These are phyloP conservation scores for Caenorhabditis briggsae DNA, from an alignment of 1,140 invertebrate genomes.

Conservation along the genomic window DNA sequence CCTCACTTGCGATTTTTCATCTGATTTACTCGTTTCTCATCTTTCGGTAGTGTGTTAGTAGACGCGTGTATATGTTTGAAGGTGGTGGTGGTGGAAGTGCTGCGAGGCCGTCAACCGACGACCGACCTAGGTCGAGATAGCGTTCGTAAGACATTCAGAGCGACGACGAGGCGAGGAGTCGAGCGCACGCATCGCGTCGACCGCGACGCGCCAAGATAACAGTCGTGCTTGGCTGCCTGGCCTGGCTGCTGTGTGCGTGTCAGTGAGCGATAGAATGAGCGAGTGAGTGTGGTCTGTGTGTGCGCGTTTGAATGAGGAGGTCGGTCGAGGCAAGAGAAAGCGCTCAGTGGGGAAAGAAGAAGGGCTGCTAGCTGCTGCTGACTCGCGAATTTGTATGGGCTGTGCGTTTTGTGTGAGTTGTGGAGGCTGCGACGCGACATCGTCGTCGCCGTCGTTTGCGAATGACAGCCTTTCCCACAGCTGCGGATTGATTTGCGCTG, in stretches of 20 bases:
- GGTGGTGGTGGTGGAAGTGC: conserved; percentile 52
- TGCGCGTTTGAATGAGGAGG: conserved; percentile 48
- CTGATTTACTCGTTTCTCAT: not conserved
- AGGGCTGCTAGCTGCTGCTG: conserved; percentile 34
- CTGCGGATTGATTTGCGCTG: conserved; percentile 54
- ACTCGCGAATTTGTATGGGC: conserved; percentile 52
- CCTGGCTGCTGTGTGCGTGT: conserved; percentile 37
- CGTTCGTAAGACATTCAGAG: conserved; percentile 52
- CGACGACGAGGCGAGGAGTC: conserved; percentile 44
- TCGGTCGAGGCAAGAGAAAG: conserved; percentile 22
- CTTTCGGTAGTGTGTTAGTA: conserved; percentile 33
- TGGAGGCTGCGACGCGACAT: not conserved
- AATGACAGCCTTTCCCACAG: conserved; percentile 45
- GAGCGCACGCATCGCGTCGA: conserved; percentile 46
- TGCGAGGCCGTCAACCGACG: conserved; percentile 52
- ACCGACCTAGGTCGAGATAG: conserved; percentile 53
- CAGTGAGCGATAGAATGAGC: not conserved
- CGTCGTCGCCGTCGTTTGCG: conserved; percentile 46
- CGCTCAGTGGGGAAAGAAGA: conserved; percentile 18
- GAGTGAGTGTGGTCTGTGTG: not conserved
- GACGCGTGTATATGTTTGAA: conserved; percentile 27
- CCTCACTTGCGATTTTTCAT: not conserved
- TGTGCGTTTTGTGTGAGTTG: conserved; percentile 50
- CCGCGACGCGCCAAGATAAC: conserved; percentile 49
- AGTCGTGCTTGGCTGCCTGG: conserved; percentile 34